These are phyloP conservation scores for Eueides isabella DNA, from an alignment of 1,140 invertebrate species.

Conservation along the genomic window DNA sequence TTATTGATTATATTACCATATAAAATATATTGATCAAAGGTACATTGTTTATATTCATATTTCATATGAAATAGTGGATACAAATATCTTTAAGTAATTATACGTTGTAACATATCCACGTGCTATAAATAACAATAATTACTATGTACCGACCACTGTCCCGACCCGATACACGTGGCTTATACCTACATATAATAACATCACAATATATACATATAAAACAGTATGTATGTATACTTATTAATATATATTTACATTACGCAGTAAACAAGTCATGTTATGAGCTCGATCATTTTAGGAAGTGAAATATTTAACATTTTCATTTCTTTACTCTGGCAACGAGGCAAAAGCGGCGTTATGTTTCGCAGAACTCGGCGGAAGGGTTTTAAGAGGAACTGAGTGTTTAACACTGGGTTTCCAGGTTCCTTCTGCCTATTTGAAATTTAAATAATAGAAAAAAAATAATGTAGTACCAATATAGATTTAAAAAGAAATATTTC, in stretches of 20 bases:
- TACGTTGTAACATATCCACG: neutral
- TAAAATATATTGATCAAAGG: neutral
- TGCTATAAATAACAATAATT: neutral
- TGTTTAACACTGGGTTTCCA: no score
- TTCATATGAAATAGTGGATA: neutral
- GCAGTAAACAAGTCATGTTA: no score
- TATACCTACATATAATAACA: neutral
- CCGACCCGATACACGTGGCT: neutral
- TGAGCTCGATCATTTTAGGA: no score
- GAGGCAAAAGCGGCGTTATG: no score
- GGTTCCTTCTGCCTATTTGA: no score
- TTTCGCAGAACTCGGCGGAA: no score
- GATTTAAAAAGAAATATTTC: neutral
- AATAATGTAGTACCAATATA: no score
- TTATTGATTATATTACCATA: neutral
- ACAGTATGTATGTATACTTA: neutral
- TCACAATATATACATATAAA: neutral
- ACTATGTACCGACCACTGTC: neutral
- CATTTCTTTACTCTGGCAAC: no score
- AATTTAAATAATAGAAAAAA: no score
- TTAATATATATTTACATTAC: neutral
- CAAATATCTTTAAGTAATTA: neutral
- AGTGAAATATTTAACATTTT: no score
- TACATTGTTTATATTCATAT: neutral
- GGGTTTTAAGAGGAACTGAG: no score